Percentiles rank a stretch among this genome's conserved stretches.
These are phyloP conservation scores for Pangasius djambal DNA, from an alignment of 2,797 vertebrate genomes.

Conservation along the genomic window DNA sequence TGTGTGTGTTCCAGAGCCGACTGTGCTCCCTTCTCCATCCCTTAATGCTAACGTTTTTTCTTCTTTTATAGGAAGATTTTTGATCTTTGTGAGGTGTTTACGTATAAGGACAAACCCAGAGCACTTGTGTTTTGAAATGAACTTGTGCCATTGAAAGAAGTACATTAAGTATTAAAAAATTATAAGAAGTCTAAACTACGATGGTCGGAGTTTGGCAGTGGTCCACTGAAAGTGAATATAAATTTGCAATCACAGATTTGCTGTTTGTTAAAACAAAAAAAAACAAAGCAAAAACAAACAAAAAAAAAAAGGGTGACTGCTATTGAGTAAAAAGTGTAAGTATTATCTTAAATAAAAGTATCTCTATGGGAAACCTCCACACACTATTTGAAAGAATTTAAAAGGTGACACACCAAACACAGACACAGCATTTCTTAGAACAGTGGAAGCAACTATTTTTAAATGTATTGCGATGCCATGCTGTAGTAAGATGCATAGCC, in stretches of 20 bases:
- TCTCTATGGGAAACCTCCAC: conserved; percentile 53
- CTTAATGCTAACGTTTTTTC: conserved; percentile 65
- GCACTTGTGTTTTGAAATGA: conserved; percentile 53
- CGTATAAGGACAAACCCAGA: conserved; percentile 66
- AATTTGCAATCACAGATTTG: conserved; percentile 64
- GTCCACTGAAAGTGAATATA: conserved; percentile 64
- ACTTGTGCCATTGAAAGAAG: conserved; percentile 59
- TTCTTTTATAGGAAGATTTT: conserved; percentile 61
- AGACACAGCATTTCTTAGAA: not conserved
- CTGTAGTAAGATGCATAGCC: conserved; percentile 7
- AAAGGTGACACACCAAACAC: conserved; percentile 19
- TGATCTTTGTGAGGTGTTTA: conserved; percentile 66
- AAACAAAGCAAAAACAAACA: conserved; percentile 61
- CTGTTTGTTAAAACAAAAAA: conserved; percentile 72
- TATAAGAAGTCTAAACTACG: conserved; percentile 46
- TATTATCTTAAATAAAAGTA: conserved; percentile 83
- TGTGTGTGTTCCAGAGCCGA: conserved; percentile 70
- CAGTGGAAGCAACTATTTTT: not conserved
- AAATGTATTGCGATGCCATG: conserved; percentile 16
- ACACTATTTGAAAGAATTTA: conserved; percentile 39
- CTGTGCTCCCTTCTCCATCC: conserved; percentile 67
- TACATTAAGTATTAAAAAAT: conserved; percentile 55
- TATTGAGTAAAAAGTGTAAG: conserved; percentile 79
- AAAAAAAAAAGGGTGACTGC: conserved; percentile 71
- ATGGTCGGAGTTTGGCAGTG: conserved; percentile 64